Base-by-base conservation (phyloP, 2,113 vertebrate genomes). In the Toxostoma redivivum region DNA sequence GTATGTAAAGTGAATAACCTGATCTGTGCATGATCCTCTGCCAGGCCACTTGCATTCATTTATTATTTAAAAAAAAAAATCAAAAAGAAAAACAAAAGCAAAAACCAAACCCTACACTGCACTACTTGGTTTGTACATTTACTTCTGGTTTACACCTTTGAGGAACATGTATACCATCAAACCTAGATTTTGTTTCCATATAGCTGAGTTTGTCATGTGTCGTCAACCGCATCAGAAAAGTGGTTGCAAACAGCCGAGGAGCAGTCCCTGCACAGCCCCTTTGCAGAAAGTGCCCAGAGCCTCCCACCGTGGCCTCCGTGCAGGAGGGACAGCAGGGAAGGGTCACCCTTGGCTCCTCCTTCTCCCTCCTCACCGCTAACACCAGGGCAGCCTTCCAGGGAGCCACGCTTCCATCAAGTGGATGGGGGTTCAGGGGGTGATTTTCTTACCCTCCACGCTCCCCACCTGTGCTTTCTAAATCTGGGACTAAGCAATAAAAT, bases 161-260 rank as follows among this genome's bases (percentile, higher is more conserved):
- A 98, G 97, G 97, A 98, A 86, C 80, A 90, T 88, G 57, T 96
- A 92, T 86, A 94, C 91, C 67, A 86, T 89, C 67, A 88, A 96
- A 98, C 97, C 97, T 97, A 98, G 98, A 98, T 98, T 98, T 97
- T 98, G 98, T 98, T 98, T 97, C 98, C 98, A 98, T 98, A 98
- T 98, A 99, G 99, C 98, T 99, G 97, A 98, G 98, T 98, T 98
- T 98, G 98, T 98, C 98, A 98, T 99, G 99, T 99, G 99, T 99
- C 98, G 99, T 99, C 99, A 99, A 99, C 99, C 99, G 98, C 99
- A 99, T 99, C 99, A 99, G 99, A 99, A 99, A 99, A 99, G 99
- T 99, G 99, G 99, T 98, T 95, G 98, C 99, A 99, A 98, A 99
- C 99, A 99, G 98, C 98, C 99, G 98, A 97, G 98, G 99, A 99